phyloP scores from a whole-genome alignment of 2,888 invertebrate species.

The Nephrotoma flavescens region DNA sequence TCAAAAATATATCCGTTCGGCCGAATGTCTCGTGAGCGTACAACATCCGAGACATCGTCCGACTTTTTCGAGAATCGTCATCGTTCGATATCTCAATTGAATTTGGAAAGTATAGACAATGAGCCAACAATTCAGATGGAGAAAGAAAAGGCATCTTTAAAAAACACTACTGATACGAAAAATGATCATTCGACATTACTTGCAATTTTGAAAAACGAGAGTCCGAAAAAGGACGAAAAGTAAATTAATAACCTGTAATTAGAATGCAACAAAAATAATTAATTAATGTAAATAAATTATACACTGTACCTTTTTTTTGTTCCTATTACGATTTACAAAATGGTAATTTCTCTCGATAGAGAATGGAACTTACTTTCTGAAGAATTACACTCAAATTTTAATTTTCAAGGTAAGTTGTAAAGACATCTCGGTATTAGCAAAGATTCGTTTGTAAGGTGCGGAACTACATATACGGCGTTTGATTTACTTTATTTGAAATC shows the following conservation, averaged over 20 bases:
- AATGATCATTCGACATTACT: background rate
- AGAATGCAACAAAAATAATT: background rate
- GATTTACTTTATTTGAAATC: too few species aligned
- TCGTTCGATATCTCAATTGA: background rate
- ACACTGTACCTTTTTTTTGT: background rate
- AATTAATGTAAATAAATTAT: background rate
- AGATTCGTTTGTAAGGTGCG: too few species aligned
- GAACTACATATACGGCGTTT: too few species aligned
- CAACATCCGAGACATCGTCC: background rate
- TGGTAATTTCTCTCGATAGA: too few species aligned
- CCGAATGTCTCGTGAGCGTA: background rate
- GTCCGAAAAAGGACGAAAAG: background rate
- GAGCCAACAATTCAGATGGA: background rate
- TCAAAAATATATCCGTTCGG: constrained; percentile 3
- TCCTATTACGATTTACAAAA: too few species aligned
- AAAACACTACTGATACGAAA: background rate
- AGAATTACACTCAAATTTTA: too few species aligned
- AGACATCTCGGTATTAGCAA: too few species aligned
- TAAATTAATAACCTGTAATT: background rate
- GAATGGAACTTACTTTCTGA: too few species aligned
- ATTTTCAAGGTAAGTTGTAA: too few species aligned
- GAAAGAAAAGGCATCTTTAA: background rate
- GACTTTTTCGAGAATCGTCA: constrained; percentile 1
- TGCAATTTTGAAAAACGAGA: background rate
- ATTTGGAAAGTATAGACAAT: background rate